phyloP scores from a whole-genome alignment of 2,113 vertebrate genomes.

The Ifrita kowaldi region DNA sequence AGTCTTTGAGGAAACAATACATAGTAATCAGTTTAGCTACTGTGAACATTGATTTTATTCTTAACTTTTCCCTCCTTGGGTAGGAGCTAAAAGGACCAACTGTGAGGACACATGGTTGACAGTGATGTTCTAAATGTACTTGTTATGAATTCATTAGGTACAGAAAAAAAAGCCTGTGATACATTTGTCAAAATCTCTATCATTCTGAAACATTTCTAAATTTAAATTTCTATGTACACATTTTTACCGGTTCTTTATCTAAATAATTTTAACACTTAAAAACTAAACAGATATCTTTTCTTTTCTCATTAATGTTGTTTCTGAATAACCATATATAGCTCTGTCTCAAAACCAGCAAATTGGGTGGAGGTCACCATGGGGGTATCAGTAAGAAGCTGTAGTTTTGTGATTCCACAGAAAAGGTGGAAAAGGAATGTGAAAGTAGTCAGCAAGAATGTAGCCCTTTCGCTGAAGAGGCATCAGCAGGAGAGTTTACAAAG shows the following conservation, averaged over 20 bases:
- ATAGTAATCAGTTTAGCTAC: not conserved
- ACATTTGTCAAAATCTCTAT: not conserved
- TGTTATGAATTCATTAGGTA: not conserved
- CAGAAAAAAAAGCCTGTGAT: not conserved
- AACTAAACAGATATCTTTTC: not conserved
- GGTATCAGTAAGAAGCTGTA: not conserved
- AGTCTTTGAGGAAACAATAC: not conserved
- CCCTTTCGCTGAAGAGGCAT: not conserved
- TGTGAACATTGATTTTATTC: not conserved
- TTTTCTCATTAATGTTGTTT: not conserved
- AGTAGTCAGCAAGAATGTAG: not conserved
- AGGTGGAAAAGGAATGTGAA: not conserved
- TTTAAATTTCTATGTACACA: not conserved
- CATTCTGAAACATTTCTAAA: not conserved
- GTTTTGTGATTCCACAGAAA: not conserved
- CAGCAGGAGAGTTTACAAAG: not conserved
- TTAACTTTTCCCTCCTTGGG: not conserved
- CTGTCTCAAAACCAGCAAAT: not conserved
- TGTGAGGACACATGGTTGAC: not conserved
- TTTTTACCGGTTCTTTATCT: not conserved
- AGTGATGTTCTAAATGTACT: not conserved
- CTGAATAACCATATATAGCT: not conserved
- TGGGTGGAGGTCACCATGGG: not conserved
- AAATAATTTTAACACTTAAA: not conserved
- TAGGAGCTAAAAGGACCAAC: not conserved